phyloP scores from a whole-genome alignment of 23 tunicate genomes.

The Trididemnum miniatum region DNA sequence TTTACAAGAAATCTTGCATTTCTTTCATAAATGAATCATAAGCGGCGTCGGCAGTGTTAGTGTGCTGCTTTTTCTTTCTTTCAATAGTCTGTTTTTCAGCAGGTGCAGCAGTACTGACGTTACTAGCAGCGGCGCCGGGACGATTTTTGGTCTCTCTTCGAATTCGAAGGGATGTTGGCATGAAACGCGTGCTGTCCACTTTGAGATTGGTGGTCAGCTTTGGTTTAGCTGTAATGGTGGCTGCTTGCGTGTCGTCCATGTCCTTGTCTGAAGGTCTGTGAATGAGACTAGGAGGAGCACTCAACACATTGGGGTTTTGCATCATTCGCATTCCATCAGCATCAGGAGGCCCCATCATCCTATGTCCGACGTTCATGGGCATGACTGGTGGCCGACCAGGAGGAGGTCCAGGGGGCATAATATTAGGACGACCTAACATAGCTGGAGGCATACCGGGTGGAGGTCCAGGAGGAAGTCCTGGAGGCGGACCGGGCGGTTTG shows the following conservation, averaged over 20 bases:
- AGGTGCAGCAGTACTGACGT: neutral
- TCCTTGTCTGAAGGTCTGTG: slow-evolving; percentile 56
- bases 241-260: slow-evolving; percentile 42
- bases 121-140: slow-evolving; percentile 1
- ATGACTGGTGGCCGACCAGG: slow-evolving; percentile 81
- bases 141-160: slow-evolving; percentile 46
- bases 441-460: slow-evolving; percentile 88
- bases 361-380: slow-evolving; percentile 34
- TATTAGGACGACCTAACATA: slow-evolving; percentile 46
- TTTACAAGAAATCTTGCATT: slow-evolving; percentile 81
- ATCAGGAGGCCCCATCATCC: slow-evolving; percentile 21
- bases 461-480: slow-evolving; percentile 95
- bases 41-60: slow-evolving; percentile 79
- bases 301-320: slow-evolving; percentile 63
- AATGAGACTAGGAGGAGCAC: slow-evolving; percentile 94
- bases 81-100: slow-evolving; percentile 43
- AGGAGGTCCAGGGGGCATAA: slow-evolving; percentile 94
- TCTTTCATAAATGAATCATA: slow-evolving; percentile 97
- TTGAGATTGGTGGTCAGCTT: slow-evolving; percentile 62
- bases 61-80: slow-evolving; percentile 45
- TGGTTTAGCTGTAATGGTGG: slow-evolving; percentile 83
- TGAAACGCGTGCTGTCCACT: slow-evolving; percentile 84
- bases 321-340: slow-evolving; percentile 17
- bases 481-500: slow-evolving; percentile 93
- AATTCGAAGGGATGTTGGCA: slow-evolving; percentile 85